Conservation (phyloP, 2,888 invertebrate genomes). For the Brenthis ino region DNA sequence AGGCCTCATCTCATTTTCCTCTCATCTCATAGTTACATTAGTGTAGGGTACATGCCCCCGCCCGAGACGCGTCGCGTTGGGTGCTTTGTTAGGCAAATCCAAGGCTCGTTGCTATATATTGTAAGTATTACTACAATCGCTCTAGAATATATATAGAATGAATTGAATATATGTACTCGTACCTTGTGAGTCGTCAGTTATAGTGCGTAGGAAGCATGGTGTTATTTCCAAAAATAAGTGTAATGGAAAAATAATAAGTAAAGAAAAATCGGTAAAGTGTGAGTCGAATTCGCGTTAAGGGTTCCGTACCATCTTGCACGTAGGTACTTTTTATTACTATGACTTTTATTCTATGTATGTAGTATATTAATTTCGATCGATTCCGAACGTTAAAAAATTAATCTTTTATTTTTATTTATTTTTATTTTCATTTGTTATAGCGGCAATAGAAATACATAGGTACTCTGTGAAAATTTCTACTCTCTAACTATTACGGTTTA, state of each 20-base stretch:
- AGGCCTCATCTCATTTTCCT: neutral
- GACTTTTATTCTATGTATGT: no score
- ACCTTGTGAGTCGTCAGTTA: slow-evolving; percentile 17
- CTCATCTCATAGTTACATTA: slow-evolving; percentile 39
- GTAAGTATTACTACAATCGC: slow-evolving; percentile 40
- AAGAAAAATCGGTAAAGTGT: neutral
- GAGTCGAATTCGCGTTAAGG: no score
- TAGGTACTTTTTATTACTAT: no score
- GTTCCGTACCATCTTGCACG: no score
- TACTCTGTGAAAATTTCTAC: no score
- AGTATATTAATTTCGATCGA: no score
- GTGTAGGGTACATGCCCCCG: slow-evolving; percentile 45
- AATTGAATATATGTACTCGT: slow-evolving; percentile 25
- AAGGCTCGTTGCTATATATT: slow-evolving; percentile 53
- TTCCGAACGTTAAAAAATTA: no score
- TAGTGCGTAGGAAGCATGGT: slow-evolving; percentile 13
- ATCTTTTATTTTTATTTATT: no score
- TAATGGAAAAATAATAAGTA: neutral
- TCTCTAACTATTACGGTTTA: no score
- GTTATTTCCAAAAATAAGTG: neutral
- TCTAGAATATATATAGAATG: slow-evolving; percentile 29
- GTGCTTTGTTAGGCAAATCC: slow-evolving; percentile 72
- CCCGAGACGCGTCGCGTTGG: slow-evolving; percentile 58
- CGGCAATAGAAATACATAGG: no score
- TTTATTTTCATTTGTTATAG: no score